Percentiles rank a stretch among this genome's conserved stretches.
phyloP scores from a whole-genome alignment of 64 coral and sea anemone species.

The Platygyra sinensis region DNA sequence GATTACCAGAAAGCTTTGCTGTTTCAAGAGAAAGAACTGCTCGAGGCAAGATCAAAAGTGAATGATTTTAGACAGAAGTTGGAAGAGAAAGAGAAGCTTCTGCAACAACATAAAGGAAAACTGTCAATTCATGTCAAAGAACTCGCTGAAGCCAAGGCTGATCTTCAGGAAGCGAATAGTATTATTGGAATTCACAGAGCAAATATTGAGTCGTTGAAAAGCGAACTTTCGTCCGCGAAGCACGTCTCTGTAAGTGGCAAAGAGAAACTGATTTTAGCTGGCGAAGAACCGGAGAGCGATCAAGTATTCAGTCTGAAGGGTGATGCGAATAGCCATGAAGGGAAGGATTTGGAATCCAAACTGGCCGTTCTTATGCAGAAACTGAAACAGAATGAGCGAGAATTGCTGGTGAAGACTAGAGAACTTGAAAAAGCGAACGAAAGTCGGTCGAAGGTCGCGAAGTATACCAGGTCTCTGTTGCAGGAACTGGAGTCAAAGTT shows the following conservation, averaged over 20 bases:
- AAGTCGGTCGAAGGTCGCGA: conserved; percentile 96
- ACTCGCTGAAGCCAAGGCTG: conserved; percentile 83
- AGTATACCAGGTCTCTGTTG: conserved; percentile 91
- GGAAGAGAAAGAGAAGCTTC: conserved; percentile 70
- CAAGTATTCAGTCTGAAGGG: conserved; percentile 34
- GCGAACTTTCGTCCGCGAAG: conserved; percentile 50
- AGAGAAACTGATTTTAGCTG: conserved; percentile 62
- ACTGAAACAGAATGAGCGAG: conserved; percentile 78
- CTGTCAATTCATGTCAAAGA: conserved; percentile 73
- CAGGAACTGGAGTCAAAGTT: conserved; percentile 93
- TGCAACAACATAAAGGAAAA: conserved; percentile 74
- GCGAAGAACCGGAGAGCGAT: conserved; percentile 74
- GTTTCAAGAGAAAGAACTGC: conserved; percentile 88
- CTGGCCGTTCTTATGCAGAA: conserved; percentile 66
- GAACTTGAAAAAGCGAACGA: conserved; percentile 98
- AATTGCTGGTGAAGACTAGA: conserved; percentile 78
- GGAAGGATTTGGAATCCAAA: conserved; percentile 61
- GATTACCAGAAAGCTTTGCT: conserved; percentile 90
- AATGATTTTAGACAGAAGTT: conserved; percentile 67
- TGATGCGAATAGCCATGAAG: conserved; percentile 34
- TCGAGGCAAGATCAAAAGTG: conserved; percentile 67
- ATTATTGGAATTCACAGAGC: conserved; percentile 95
- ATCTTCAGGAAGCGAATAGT: conserved; percentile 89
- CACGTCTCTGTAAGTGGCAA: conserved; percentile 17
- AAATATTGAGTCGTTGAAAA: conserved; percentile 70